Evolutionary conservation across 2,797 vertebrate genomes (phyloP).

Genomic region (Muraenolepis orangiensis): DNA sequence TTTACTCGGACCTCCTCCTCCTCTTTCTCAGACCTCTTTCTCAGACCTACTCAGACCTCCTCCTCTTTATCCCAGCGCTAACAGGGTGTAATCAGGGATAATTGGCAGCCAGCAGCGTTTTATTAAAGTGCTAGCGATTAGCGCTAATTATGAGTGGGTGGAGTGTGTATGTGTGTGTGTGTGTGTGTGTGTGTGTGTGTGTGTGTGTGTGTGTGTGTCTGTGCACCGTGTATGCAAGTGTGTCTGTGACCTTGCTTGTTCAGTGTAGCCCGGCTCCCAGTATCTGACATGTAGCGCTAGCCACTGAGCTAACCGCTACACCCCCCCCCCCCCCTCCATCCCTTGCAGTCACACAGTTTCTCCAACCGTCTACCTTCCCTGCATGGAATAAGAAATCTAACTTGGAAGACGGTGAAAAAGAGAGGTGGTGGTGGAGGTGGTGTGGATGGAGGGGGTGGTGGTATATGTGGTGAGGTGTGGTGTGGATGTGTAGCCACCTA

Average conservation of each 20-base stretch:
- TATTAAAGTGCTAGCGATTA: conserved; percentile 63
- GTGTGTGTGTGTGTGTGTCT: conserved; percentile 19
- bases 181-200: neutral
- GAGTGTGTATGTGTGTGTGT: conserved; percentile 14
- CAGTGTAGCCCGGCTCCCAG: conserved; percentile 4
- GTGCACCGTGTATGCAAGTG: neutral
- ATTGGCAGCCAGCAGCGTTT: conserved; percentile 65
- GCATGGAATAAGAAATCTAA: neutral
- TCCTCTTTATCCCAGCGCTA: conserved; percentile 57
- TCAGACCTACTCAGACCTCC: too few species aligned
- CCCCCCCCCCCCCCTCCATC: neutral
- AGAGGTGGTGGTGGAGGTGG: neutral
- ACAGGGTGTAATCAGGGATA: conserved; percentile 63
- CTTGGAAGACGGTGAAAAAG: neutral
- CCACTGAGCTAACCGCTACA: neutral
- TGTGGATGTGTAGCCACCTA: neutral
- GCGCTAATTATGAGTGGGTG: conserved; percentile 64
- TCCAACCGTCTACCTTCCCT: neutral
- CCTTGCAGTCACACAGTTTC: neutral
- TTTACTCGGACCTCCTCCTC: too few species aligned
- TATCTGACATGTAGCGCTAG: neutral
- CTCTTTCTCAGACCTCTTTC: too few species aligned
- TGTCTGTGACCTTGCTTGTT: conserved; percentile 49
- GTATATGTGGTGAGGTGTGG: too few species aligned
- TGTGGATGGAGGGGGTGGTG: neutral